These are phyloP conservation scores for Epinotia nisella DNA, from an alignment of 2,888 invertebrate species.

Conservation along the genomic window DNA sequence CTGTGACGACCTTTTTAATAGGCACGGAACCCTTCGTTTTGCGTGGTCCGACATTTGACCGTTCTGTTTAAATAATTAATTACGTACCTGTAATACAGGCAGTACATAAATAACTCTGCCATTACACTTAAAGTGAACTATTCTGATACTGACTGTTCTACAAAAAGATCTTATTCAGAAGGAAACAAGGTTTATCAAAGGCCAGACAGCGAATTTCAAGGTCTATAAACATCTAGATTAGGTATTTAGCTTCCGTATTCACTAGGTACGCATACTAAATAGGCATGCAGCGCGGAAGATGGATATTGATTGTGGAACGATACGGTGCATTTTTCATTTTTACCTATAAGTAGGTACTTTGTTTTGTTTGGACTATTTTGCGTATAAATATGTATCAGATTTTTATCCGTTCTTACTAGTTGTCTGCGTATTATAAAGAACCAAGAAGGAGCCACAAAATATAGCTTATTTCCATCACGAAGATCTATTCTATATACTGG, in stretches of 20 bases:
- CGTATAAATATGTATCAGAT: not conserved
- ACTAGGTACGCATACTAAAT: not conserved
- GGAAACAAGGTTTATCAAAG: conserved; percentile 18
- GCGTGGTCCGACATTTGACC: no score
- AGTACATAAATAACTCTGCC: no score
- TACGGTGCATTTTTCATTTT: not conserved
- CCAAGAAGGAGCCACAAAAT: no score
- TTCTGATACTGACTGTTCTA: not conserved
- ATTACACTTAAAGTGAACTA: not conserved
- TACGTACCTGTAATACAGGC: no score
- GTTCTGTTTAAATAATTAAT: no score
- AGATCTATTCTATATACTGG: no score
- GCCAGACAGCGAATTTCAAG: conserved; percentile 5
- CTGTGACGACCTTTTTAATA: no score
- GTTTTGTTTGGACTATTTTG: not conserved
- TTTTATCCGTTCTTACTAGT: not conserved
- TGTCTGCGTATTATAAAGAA: no score
- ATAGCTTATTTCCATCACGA: no score
- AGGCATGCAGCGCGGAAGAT: not conserved
- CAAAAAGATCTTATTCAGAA: not conserved
- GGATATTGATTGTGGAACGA: not conserved
- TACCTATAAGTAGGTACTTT: no score
- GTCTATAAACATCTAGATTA: conserved; percentile 16
- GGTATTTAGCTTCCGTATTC: conserved; percentile 12
- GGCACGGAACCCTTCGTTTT: no score